Evolutionary conservation across 1,140 invertebrate genomes (phyloP).

Genomic region (Olivierus martensii): DNA sequence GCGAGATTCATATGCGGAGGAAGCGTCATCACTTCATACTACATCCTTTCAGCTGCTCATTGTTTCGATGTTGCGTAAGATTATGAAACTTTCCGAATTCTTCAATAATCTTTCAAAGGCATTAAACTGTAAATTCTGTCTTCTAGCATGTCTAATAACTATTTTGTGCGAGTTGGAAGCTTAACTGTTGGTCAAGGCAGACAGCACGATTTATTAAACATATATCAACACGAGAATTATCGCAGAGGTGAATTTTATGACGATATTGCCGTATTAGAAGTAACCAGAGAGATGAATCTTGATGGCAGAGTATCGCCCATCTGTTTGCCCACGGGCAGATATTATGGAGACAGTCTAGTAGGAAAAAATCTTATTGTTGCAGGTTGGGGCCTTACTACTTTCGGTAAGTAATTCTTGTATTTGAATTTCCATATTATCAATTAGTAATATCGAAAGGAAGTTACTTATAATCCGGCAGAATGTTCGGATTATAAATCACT

Average conservation of each 20-base stretch:
- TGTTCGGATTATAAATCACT: no score
- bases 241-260: constrained; percentile 40
- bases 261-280: constrained; percentile 67
- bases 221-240: constrained; percentile 15
- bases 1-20: background rate
- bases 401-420: constrained; percentile 15
- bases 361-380: constrained; percentile 37
- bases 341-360: constrained; percentile 36
- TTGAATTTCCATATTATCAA: no score
- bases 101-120: background rate
- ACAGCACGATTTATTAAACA: background rate
- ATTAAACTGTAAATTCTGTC: background rate
- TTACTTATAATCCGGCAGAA: no score
- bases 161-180: background rate
- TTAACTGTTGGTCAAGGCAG: background rate
- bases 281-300: constrained; percentile 55
- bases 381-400: constrained; percentile 58
- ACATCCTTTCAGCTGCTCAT: constrained; percentile 5
- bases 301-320: constrained; percentile 59
- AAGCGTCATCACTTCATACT: background rate
- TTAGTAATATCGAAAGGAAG: no score
- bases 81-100: background rate
- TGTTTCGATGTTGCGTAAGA: background rate
- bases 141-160: background rate
- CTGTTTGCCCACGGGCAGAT: constrained; percentile 47